Percentiles rank a stretch among this genome's conserved stretches.
These are phyloP conservation scores for Fregata magnificens DNA, from an alignment of 2,113 vertebrate species.

Conservation along the genomic window DNA sequence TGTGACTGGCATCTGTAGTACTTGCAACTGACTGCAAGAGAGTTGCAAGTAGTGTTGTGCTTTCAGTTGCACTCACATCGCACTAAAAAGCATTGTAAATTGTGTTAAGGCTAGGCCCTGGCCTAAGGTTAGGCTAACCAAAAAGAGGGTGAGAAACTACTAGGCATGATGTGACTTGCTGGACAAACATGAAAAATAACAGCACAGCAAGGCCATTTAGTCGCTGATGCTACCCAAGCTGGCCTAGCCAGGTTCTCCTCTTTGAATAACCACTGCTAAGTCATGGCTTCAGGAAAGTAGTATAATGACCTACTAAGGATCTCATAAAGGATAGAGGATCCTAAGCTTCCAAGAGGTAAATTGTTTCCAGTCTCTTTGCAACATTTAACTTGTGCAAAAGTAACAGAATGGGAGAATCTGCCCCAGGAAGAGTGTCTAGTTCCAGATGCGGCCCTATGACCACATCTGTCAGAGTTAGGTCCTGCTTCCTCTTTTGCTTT, in stretches of 20 bases:
- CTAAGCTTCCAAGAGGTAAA: background rate
- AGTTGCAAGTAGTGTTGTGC: background rate
- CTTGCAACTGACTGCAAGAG: background rate
- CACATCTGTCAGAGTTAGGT: background rate
- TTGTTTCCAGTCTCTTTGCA: background rate
- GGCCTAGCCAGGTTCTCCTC: background rate
- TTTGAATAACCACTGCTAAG: background rate
- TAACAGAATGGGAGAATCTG: background rate
- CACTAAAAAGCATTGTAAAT: background rate
- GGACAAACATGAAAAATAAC: background rate
- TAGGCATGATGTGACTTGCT: background rate
- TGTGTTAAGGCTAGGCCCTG: background rate
- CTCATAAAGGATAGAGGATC: background rate
- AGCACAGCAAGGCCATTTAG: background rate
- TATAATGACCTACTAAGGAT: background rate
- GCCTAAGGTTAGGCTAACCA: background rate
- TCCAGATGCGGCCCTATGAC: background rate
- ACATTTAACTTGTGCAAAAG: background rate
- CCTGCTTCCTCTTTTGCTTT: background rate
- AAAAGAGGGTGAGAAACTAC: background rate
- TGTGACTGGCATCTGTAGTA: background rate
- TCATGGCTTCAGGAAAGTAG: background rate
- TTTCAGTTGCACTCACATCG: background rate
- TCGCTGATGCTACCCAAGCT: background rate
- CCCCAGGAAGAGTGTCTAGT: background rate